Conservation (phyloP, 2,888 invertebrate species). For the Oithona nana region DNA sequence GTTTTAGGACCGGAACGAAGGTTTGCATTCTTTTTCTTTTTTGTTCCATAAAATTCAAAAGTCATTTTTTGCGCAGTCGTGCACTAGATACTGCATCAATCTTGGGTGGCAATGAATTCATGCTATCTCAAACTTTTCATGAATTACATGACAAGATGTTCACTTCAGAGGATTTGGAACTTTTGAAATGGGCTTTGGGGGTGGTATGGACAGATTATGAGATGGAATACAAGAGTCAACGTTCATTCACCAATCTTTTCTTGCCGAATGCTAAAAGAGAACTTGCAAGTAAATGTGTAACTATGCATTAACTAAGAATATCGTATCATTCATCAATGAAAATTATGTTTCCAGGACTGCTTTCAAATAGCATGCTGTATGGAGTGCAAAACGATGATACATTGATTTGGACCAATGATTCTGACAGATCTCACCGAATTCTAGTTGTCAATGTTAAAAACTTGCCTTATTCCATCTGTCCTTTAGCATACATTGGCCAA, state of each 20-base stretch:
- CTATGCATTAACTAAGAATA: too few relatives aligned
- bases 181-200: background rate
- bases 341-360: background rate
- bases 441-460: background rate
- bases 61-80: background rate
- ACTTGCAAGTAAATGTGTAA: background rate
- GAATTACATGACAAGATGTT: background rate
- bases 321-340: background rate
- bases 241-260: background rate
- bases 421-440: background rate
- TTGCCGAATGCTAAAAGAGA: background rate
- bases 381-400: background rate
- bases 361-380: background rate
- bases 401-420: background rate
- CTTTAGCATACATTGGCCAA: background rate
- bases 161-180: background rate
- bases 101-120: conserved; percentile 6
- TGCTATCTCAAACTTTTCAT: background rate
- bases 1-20: background rate
- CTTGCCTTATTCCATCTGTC: background rate
- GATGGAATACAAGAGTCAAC: too few relatives aligned
- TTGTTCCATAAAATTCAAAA: background rate
- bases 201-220: background rate
- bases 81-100: conserved; percentile 6
- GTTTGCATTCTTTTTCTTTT: too few relatives aligned